Evolutionary conservation across 2,113 vertebrate species (phyloP), one percentile per base, ranked within the genome.

Genomic region (Otus sunia): DNA sequence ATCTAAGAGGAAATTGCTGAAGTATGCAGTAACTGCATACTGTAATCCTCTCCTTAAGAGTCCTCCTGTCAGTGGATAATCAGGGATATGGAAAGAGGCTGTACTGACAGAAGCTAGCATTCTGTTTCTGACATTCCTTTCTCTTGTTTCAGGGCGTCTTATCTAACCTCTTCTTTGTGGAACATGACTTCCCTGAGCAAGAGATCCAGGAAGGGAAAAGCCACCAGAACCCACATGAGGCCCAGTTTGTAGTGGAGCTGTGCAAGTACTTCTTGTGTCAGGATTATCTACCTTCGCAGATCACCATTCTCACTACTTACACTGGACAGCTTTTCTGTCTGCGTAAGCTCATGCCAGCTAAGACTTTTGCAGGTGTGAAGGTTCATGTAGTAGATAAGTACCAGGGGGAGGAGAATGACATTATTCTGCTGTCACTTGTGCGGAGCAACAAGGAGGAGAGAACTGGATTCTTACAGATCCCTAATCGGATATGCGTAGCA

Each of bases 341-440:
- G 90, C 98, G 97, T 47, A 98, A 97, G 21, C 97, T 99, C 21
- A 99, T 99, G 99, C 99, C 99, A 41, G 97, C 94, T 27, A 97
- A 88, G 20, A 73, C 95, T 30, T 99, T 99, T 68, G 49, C 96
- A 52, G 99, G 99, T 5, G 98, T 99, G 91, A 99, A 98, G 95
- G 99, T 99, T 71, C 98, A 99, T 4, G 99, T 99, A 7, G 99
- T 99, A 26, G 99, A 99, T 98, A 99, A 99, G 90, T 99, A 99
- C 96, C 99, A 99, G 92, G 99, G 99, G 12, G 99, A 99, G 85
- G 99, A 99, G 95, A 99, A 99, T 49, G 99, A 99, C 88, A 99
- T 99, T 78, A 97, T 99, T 86, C 97, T 99, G 81, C 98, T 99
- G 82, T 99, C 99, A 3, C 96, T 99, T 14, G 99, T 99, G 66